phyloP scores from a whole-genome alignment of 92 coral and sea anemone genomes.

The Pocillopora meandrina region DNA sequence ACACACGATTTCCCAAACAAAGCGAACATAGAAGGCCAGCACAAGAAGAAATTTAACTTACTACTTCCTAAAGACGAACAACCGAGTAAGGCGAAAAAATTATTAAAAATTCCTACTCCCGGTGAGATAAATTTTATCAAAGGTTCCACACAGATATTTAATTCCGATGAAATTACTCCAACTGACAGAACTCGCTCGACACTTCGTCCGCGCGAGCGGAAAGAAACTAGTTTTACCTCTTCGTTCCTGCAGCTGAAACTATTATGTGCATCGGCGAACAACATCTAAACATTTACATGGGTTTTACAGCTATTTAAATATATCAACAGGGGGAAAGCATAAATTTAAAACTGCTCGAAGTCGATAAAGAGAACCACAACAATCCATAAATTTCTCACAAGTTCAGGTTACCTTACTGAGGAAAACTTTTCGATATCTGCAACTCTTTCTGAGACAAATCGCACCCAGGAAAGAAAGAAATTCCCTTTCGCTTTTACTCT shows the following conservation, averaged over 20 bases:
- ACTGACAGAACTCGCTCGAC: conserved; percentile 7
- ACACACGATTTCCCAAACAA: conserved; percentile 24
- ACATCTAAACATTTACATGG: conserved; percentile 93
- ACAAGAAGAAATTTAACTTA: conserved; percentile 29
- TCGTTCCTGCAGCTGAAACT: conserved; percentile 70
- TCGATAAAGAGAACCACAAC: conserved; percentile 86
- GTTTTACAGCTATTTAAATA: conserved; percentile 98
- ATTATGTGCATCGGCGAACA: conserved; percentile 74
- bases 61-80: conserved; percentile 27
- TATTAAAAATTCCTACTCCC: conserved; percentile 41
- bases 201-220: conserved; percentile 24
- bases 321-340: conserved; percentile 88
- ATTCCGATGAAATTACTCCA: conserved; percentile 42
- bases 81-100: conserved; percentile 27
- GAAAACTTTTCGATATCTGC: conserved; percentile 21
- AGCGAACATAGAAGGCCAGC: not conserved
- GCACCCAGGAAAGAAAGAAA: conserved; percentile 32
- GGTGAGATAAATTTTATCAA: conserved; percentile 40
- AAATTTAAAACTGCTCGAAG: conserved; percentile 95
- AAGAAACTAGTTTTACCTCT: conserved; percentile 10
- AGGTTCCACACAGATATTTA: conserved; percentile 33
- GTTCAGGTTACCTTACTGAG: conserved; percentile 18
- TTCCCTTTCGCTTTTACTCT: conserved; percentile 55
- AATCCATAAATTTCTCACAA: conserved; percentile 60
- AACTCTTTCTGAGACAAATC: conserved; percentile 18